Percentiles rank a stretch among this genome's conserved stretches.
Conservation (phyloP, 2,797 vertebrate species). For the Eulemur rubriventer region DNA sequence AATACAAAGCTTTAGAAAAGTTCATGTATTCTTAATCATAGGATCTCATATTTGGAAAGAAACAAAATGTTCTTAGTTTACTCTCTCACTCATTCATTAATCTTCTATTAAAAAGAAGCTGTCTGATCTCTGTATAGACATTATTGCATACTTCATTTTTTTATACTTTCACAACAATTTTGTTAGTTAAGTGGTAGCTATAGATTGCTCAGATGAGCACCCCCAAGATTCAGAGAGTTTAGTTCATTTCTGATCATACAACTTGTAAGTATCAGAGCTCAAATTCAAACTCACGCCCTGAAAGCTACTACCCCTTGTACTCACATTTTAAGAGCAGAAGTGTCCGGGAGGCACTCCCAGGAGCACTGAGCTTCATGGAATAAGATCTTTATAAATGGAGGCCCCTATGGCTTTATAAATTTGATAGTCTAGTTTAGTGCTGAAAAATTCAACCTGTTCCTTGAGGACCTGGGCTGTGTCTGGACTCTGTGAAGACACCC, state of each 20-base stretch:
- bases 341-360: background rate
- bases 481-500: background rate
- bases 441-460: background rate
- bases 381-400: background rate
- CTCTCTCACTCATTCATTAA: background rate
- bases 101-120: background rate
- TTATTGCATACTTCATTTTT: background rate
- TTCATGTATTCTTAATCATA: background rate
- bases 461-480: accelerated
- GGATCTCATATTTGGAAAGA: background rate
- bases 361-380: background rate
- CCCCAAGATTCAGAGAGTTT: background rate
- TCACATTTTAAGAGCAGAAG: background rate
- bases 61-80: background rate
- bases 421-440: background rate
- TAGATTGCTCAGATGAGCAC: background rate
- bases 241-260: background rate
- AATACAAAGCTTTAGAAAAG: background rate
- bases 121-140: background rate
- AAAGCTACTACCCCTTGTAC: background rate
- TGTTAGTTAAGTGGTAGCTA: background rate
- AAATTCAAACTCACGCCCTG: background rate
- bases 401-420: background rate
- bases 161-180: background rate
- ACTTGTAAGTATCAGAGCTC: background rate